phyloP scores from a whole-genome alignment of 2,888 invertebrate genomes.

The Andrena chrysosceles region DNA sequence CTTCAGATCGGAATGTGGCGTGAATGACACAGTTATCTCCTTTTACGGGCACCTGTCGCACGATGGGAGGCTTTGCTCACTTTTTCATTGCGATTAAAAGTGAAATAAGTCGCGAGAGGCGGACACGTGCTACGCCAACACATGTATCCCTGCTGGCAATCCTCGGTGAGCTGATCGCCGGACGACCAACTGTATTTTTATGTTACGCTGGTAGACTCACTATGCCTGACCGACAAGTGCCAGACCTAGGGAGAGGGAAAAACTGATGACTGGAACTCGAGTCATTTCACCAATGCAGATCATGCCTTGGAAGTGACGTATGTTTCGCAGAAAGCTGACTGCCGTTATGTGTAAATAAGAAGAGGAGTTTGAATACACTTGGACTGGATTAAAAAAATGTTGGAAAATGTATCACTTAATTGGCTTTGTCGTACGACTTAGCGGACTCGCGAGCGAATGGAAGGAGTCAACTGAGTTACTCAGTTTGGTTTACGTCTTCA shows the following conservation, averaged over 20 bases:
- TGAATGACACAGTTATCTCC: conserved; percentile 73
- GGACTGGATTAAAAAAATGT: too few relatives aligned
- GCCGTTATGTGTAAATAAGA: too few relatives aligned
- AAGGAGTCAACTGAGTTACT: too few relatives aligned
- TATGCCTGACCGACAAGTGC: conserved; percentile 78
- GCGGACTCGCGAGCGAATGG: too few relatives aligned
- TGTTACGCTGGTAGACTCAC: conserved; percentile 76
- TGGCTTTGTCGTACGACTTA: too few relatives aligned
- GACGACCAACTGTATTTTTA: conserved; percentile 77
- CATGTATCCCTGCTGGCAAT: conserved; percentile 19
- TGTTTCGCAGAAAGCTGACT: too few relatives aligned
- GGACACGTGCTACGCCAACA: conserved; percentile 21
- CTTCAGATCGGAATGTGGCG: conserved; percentile 81
- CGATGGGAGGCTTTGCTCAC: neutral
- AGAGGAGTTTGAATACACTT: too few relatives aligned
- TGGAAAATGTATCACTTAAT: too few relatives aligned
- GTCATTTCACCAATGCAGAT: neutral
- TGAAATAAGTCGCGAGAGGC: conserved; percentile 8
- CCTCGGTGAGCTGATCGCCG: neutral
- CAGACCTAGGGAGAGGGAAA: conserved; percentile 19
- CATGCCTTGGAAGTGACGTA: too few relatives aligned
- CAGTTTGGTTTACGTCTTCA: too few relatives aligned
- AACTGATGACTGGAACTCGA: neutral
- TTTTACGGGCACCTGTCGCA: neutral
- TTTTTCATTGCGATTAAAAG: conserved; percentile 5